Evolutionary conservation across 2,888 invertebrate genomes (phyloP).

Genomic region (Pharmacophagus antenor): DNA sequence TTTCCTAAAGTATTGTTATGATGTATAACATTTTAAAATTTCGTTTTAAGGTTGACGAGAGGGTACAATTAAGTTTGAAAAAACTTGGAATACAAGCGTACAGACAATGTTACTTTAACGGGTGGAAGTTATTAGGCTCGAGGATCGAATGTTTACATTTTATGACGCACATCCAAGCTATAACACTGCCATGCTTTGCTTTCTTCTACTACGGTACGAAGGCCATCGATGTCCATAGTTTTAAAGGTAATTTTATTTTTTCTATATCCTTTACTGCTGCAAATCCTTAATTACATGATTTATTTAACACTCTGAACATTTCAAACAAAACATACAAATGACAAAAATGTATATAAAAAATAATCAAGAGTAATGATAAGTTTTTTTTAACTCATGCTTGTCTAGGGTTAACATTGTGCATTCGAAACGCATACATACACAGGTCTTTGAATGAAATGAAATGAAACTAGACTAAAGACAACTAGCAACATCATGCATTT

Average conservation of each 20-base stretch:
- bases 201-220: conserved; percentile 81
- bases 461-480: too few relatives aligned
- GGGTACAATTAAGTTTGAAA: conserved; percentile 64
- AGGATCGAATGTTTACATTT: conserved; percentile 64
- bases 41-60: conserved; percentile 66
- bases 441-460: too few relatives aligned
- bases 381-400: too few relatives aligned
- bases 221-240: conserved; percentile 71
- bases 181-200: conserved; percentile 75
- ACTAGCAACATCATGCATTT: too few relatives aligned
- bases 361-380: too few relatives aligned
- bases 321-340: too few relatives aligned
- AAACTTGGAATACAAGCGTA: conserved; percentile 67
- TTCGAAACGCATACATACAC: too few relatives aligned
- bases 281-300: too few relatives aligned
- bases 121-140: conserved; percentile 64
- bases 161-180: conserved; percentile 68
- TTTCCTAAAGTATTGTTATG: not conserved
- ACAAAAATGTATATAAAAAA: too few relatives aligned
- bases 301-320: too few relatives aligned
- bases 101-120: conserved; percentile 69
- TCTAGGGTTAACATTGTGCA: too few relatives aligned
- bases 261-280: too few relatives aligned
- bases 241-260: conserved; percentile 55
- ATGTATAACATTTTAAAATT: not conserved